phyloP scores from a whole-genome alignment of 1,140 invertebrate species.

The Maconellicoccus hirsutus region DNA sequence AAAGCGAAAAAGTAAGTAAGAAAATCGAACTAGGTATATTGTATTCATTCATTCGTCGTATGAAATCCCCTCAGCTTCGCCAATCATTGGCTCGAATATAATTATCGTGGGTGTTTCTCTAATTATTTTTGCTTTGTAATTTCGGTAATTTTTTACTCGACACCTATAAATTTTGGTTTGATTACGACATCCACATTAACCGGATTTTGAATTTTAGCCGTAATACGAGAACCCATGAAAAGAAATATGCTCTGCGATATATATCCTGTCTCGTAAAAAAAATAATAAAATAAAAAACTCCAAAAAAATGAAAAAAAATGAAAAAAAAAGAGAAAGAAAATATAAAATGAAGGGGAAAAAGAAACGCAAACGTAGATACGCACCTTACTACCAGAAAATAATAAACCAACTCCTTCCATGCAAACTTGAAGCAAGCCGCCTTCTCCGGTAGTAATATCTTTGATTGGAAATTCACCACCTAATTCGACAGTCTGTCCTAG shows the following conservation, averaged over 20 bases:
- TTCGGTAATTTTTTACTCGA: too few relatives aligned
- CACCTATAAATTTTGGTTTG: too few relatives aligned
- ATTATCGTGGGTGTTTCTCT: too few relatives aligned
- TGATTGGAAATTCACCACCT: slow-evolving; percentile 96
- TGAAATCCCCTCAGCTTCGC: too few relatives aligned
- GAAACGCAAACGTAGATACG: slow-evolving; percentile 25
- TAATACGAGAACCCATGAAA: slow-evolving; percentile 23
- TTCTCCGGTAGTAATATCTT: slow-evolving; percentile 91
- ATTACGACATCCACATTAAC: too few relatives aligned
- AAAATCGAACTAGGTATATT: too few relatives aligned
- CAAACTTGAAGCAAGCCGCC: slow-evolving; percentile 96
- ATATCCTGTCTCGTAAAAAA: background rate
- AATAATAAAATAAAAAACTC: background rate
- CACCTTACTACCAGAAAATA: slow-evolving; percentile 99
- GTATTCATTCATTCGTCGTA: too few relatives aligned
- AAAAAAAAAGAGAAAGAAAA: slow-evolving; percentile 5
- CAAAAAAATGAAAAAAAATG: background rate
- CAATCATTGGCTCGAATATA: too few relatives aligned
- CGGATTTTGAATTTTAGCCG: background rate
- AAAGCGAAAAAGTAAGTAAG: background rate
- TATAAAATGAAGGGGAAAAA: background rate
- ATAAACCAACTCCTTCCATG: slow-evolving; percentile 95
- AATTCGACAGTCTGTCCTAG: slow-evolving; percentile 63
- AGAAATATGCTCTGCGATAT: slow-evolving; percentile 16
- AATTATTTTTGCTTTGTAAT: too few relatives aligned